phyloP scores from a whole-genome alignment of 2,797 vertebrate species.

The Atherinosoma microstoma region DNA sequence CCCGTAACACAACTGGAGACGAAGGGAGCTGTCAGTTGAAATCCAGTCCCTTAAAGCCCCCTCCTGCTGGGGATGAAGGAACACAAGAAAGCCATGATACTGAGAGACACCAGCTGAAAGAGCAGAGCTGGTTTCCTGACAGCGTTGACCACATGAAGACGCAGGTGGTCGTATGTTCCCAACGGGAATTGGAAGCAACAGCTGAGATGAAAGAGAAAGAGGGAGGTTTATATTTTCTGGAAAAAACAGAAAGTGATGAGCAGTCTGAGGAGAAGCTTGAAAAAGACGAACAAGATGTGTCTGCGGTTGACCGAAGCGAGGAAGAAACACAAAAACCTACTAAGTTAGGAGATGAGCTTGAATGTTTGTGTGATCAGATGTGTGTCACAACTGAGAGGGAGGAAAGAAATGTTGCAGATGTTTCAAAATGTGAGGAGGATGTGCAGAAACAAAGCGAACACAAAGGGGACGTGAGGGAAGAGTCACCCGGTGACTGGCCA shows the following conservation, averaged over 20 bases:
- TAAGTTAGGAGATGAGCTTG: background rate
- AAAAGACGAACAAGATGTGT: constrained; percentile 14
- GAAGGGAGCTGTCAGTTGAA: constrained; percentile 50
- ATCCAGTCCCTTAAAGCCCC: constrained; percentile 33
- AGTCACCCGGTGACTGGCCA: constrained; percentile 7
- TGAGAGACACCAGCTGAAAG: constrained; percentile 46
- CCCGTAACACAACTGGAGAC: constrained; percentile 6
- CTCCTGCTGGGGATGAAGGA: constrained; percentile 44
- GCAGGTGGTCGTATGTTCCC: constrained; percentile 25
- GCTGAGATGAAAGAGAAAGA: constrained; percentile 16
- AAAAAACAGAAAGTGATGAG: constrained; percentile 19
- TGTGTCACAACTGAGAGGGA: background rate
- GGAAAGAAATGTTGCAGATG: constrained; percentile 9
- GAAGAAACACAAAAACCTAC: constrained; percentile 15
- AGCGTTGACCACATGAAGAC: constrained; percentile 31
- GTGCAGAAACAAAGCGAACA: constrained; percentile 22
- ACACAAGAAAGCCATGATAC: constrained; percentile 38
- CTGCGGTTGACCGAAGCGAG: background rate
- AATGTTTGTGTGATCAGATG: constrained; percentile 10
- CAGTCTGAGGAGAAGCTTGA: background rate
- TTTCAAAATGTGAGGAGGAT: constrained; percentile 5
- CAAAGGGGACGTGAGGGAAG: constrained; percentile 10
- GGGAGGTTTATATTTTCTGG: constrained; percentile 1
- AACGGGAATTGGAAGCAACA: background rate
- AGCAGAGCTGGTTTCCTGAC: constrained; percentile 39